Conservation (phyloP, 2,797 vertebrate species). For the Hyperoplus lanceolatus region DNA sequence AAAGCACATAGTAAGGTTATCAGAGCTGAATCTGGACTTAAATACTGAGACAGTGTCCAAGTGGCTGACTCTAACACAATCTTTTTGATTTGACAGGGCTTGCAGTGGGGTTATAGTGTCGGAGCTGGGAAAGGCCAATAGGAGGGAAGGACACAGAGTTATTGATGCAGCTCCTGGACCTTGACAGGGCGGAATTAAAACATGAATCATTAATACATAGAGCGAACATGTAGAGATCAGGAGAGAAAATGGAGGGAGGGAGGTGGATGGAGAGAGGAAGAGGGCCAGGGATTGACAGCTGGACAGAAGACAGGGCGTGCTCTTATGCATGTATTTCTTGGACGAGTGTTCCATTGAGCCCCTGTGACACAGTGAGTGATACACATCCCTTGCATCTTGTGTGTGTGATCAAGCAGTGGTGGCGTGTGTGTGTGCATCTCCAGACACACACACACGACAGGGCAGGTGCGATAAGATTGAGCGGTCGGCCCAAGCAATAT, state of each 20-base stretch:
- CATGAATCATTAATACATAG: conserved; percentile 73
- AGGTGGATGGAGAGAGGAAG: conserved; percentile 20
- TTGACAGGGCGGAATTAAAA: conserved; percentile 68
- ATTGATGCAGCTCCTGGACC: conserved; percentile 66
- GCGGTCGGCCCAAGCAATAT: conserved; percentile 25
- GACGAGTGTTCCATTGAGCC: conserved; percentile 17
- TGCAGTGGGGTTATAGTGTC: conserved; percentile 13
- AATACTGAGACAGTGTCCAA: conserved; percentile 16
- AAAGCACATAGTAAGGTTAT: conserved; percentile 20
- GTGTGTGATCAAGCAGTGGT: conserved; percentile 27
- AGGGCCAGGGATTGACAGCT: conserved; percentile 15
- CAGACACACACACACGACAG: conserved; percentile 1
- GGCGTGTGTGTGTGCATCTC: conserved; percentile 23
- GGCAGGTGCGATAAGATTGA: conserved; percentile 19
- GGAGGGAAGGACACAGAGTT: conserved; percentile 59
- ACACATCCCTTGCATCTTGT: conserved; percentile 4
- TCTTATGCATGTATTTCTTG: conserved; percentile 21
- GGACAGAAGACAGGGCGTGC: neutral
- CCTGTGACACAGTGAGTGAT: conserved; percentile 10
- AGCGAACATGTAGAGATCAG: conserved; percentile 42
- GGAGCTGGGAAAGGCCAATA: conserved; percentile 44
- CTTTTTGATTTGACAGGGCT: neutral
- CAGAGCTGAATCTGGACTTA: conserved; percentile 13
- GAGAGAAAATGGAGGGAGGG: conserved; percentile 27
- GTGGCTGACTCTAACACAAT: conserved; percentile 35